Evolutionary conservation across 2,113 vertebrate genomes (phyloP).

Genomic region (Pteropus alecto): DNA sequence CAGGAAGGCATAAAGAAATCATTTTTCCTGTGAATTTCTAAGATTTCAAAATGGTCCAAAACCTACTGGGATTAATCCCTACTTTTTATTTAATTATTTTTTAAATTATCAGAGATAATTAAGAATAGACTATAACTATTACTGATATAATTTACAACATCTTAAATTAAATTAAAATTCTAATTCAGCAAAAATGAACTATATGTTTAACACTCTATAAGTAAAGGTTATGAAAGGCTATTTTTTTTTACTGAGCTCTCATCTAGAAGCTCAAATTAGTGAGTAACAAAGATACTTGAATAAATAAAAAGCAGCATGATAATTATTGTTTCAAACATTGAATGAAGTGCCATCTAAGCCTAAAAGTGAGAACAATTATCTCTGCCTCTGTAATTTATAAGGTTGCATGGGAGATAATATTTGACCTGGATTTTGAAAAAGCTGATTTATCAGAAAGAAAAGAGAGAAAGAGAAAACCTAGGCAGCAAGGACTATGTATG

Average conservation of each 20-base stretch:
- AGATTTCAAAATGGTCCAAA: not conserved
- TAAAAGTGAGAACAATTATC: not conserved
- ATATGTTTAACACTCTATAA: not conserved
- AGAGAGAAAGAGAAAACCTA: not conserved
- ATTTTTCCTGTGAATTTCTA: not conserved
- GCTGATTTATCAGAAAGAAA: not conserved
- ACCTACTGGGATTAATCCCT: not conserved
- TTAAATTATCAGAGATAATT: conserved; percentile 12
- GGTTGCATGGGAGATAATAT: not conserved
- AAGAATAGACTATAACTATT: not conserved
- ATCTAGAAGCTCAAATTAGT: not conserved
- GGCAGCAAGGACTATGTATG: not conserved
- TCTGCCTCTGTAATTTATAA: not conserved
- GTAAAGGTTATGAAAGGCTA: not conserved
- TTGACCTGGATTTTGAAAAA: not conserved
- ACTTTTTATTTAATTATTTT: not conserved
- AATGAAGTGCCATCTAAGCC: not conserved
- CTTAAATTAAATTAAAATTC: conserved; percentile 25
- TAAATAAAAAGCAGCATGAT: conserved; percentile 18
- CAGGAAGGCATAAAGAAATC: not conserved
- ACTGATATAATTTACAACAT: not conserved
- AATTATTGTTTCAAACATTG: not conserved
- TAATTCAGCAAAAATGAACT: not conserved
- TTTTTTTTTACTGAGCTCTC: not conserved
- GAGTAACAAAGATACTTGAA: not conserved